Conservation (phyloP, 1,140 invertebrate genomes). For the Drosophila eugracilis region DNA sequence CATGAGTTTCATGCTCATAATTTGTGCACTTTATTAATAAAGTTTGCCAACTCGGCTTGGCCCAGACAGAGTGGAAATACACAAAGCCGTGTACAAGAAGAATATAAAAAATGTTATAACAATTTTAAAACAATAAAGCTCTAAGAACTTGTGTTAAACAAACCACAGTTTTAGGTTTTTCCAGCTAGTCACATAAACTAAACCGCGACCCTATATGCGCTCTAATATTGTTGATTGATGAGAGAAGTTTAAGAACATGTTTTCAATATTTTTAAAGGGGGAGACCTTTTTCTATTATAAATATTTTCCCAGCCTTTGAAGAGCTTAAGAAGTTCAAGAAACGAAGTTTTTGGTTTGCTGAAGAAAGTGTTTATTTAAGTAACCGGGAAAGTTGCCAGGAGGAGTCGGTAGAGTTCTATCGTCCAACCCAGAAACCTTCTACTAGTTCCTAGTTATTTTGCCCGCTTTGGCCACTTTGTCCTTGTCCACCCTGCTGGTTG, state of each 20-base stretch:
- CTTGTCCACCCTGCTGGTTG: slow-evolving; percentile 44
- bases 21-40: slow-evolving; percentile 79
- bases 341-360: slow-evolving; percentile 14
- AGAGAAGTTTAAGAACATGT: background rate
- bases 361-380: slow-evolving; percentile 20
- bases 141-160: slow-evolving; percentile 17
- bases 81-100: slow-evolving; percentile 25
- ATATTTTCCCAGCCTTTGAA: background rate
- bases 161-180: background rate
- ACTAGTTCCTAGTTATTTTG: slow-evolving; percentile 16
- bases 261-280: too few species aligned
- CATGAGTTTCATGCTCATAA: slow-evolving; percentile 65
- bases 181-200: slow-evolving; percentile 4
- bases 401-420: too few species aligned
- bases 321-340: background rate
- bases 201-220: background rate
- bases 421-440: background rate
- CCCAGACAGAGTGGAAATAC: slow-evolving; percentile 36
- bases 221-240: slow-evolving; percentile 4
- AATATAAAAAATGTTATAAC: slow-evolving; percentile 6
- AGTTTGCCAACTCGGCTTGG: slow-evolving; percentile 57
- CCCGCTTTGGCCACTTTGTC: slow-evolving; percentile 23
- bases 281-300: background rate
- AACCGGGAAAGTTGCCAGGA: background rate
- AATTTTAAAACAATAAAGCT: slow-evolving; percentile 23